phyloP scores from a whole-genome alignment of 2,888 invertebrate species.

The Monochamus alternatus region DNA sequence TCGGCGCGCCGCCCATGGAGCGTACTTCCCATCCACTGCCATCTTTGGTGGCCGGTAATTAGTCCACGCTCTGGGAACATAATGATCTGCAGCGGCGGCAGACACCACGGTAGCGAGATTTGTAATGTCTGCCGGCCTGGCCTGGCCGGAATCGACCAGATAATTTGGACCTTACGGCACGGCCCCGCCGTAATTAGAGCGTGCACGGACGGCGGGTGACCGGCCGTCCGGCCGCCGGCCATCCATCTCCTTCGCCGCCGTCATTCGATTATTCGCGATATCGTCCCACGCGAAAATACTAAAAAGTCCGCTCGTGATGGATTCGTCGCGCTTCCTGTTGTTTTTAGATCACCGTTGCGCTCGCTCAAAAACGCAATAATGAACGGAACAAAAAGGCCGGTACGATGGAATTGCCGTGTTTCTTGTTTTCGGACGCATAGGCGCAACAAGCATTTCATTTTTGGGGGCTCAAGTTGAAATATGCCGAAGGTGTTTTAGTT shows the following conservation, averaged over 20 bases:
- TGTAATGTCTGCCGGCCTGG: slow-evolving; percentile 17
- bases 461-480: too few species aligned
- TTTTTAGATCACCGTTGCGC: not conserved
- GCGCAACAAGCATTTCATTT: too few species aligned
- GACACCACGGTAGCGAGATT: slow-evolving; percentile 34
- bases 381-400: too few species aligned
- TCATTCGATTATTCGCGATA: slow-evolving; percentile 29
- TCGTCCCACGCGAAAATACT: not conserved
- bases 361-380: too few species aligned
- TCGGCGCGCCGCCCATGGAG: slow-evolving; percentile 2
- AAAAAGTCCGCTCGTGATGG: slow-evolving; percentile 17
- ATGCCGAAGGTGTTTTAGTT: too few species aligned
- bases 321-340: slow-evolving; percentile 5
- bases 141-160: slow-evolving; percentile 36
- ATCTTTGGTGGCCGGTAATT: slow-evolving; percentile 47
- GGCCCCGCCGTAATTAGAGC: slow-evolving; percentile 47
- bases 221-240: slow-evolving; percentile 47
- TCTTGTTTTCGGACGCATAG: too few species aligned
- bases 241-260: slow-evolving; percentile 35
- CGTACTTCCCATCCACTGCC: slow-evolving; percentile 23
- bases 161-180: slow-evolving; percentile 44
- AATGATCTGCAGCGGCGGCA: slow-evolving; percentile 46
- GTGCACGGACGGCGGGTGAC: slow-evolving; percentile 48
- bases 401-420: too few species aligned
- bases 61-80: slow-evolving; percentile 40